These are phyloP conservation scores for Cydia pomonella DNA, from an alignment of 1,140 invertebrate species.

Conservation along the genomic window DNA sequence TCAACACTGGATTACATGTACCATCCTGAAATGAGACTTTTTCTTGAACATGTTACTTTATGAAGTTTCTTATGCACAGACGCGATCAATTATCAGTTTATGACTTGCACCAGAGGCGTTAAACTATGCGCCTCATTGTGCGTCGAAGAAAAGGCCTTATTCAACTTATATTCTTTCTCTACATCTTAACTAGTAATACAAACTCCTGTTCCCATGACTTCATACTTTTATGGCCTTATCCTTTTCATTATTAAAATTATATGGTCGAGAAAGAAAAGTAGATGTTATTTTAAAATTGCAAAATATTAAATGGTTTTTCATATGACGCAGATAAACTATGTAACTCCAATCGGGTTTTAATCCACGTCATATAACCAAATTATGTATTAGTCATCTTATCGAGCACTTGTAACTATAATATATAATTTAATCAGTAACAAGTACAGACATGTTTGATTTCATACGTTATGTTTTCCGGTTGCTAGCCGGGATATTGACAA, in stretches of 20 bases:
- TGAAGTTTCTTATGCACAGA: neutral
- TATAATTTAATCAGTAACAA: neutral
- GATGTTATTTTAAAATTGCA: neutral
- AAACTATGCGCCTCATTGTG: constrained; percentile 2
- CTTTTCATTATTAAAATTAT: neutral
- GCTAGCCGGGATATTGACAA: too few species aligned
- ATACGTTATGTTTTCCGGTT: too few species aligned
- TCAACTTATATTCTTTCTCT: neutral
- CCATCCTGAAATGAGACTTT: too few species aligned
- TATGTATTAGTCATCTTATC: neutral
- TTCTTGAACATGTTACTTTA: neutral
- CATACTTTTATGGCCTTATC: neutral
- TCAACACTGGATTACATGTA: too few species aligned
- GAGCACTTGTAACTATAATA: neutral
- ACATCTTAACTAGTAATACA: neutral
- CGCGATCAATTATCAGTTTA: neutral
- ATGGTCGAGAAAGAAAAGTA: neutral
- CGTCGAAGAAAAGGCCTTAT: constrained; percentile 13
- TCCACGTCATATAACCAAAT: neutral
- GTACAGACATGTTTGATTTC: neutral
- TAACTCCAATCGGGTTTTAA: neutral
- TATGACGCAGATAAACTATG: neutral
- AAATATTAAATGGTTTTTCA: neutral
- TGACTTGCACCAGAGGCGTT: neutral
- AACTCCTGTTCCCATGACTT: neutral